phyloP scores from a whole-genome alignment of 2,797 vertebrate genomes.

The Molossus alvarezi region DNA sequence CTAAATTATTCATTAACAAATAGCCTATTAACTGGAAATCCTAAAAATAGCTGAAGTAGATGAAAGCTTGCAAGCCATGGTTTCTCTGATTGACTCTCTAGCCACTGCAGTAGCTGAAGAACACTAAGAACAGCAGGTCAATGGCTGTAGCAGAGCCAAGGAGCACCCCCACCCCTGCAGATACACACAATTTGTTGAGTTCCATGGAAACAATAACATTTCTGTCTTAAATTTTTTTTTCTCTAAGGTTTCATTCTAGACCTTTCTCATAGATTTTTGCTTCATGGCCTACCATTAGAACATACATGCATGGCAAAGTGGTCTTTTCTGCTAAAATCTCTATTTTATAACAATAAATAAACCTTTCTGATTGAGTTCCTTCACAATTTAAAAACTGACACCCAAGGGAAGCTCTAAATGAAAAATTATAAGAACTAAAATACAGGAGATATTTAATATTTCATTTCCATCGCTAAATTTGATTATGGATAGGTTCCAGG shows the following conservation, averaged over 20 bases:
- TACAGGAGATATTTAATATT: neutral
- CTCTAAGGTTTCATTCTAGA: neutral
- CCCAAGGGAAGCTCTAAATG: neutral
- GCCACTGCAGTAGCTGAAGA: neutral
- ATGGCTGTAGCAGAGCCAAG: neutral
- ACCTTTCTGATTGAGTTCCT: neutral
- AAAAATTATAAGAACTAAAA: conserved; percentile 61
- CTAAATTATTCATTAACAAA: conserved; percentile 84
- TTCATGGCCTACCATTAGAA: neutral
- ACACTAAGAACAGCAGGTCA: neutral
- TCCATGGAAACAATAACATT: fast-evolving
- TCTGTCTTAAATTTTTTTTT: neutral
- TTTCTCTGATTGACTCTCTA: conserved; percentile 35
- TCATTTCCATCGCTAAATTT: neutral
- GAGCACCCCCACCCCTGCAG: neutral
- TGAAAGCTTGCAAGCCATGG: neutral
- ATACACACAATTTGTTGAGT: neutral
- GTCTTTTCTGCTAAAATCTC: conserved; percentile 9
- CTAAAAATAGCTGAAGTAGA: conserved; percentile 61
- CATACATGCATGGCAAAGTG: neutral
- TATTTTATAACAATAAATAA: neutral
- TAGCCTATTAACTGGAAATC: conserved; percentile 54
- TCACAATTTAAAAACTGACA: conserved; percentile 5
- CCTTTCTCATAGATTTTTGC: neutral
- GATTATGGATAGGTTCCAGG: neutral